These are phyloP conservation scores for Drosophila lacertosa DNA, from an alignment of 1,140 invertebrate genomes.

Conservation along the genomic window DNA sequence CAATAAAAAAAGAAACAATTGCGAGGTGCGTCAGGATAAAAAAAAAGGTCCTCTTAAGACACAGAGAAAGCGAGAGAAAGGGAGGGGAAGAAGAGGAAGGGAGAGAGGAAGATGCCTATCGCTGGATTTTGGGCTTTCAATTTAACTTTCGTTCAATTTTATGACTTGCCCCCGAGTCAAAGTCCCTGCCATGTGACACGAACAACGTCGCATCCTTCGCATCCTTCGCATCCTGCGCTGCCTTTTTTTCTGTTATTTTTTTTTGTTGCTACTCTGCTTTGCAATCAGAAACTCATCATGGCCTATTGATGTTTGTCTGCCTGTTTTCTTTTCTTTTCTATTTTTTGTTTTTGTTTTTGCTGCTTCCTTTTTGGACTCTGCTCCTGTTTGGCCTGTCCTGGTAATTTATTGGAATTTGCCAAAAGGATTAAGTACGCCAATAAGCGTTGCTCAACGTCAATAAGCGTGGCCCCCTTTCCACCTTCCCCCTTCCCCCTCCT, in stretches of 20 bases:
- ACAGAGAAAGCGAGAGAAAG: neutral
- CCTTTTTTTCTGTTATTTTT: too few species aligned
- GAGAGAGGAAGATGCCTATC: neutral
- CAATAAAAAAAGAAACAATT: slow-evolving; percentile 56
- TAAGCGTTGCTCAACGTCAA: slow-evolving; percentile 80
- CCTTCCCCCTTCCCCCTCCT: neutral
- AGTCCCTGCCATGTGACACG: slow-evolving; percentile 24
- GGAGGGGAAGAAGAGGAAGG: neutral
- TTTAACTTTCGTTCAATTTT: slow-evolving; percentile 64
- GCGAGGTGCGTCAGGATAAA: neutral
- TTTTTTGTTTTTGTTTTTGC: slow-evolving; percentile 20
- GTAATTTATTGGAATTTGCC: slow-evolving; percentile 81
- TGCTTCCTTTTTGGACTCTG: slow-evolving; percentile 9
- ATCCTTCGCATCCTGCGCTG: slow-evolving; percentile 17
- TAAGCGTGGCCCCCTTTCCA: slow-evolving; percentile 48
- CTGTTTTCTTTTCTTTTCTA: slow-evolving; percentile 19
- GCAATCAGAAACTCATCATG: slow-evolving; percentile 82
- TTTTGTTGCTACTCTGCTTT: too few species aligned
- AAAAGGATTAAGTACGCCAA: slow-evolving; percentile 81
- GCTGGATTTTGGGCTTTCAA: slow-evolving; percentile 23
- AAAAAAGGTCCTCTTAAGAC: too few species aligned
- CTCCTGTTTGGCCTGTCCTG: slow-evolving; percentile 24
- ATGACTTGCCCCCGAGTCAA: slow-evolving; percentile 64
- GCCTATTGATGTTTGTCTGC: slow-evolving; percentile 79
- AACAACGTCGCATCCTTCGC: slow-evolving; percentile 40